A percentile compares a stretch with the other conserved stretches of the same genome.
phyloP scores from a whole-genome alignment of 2,888 invertebrate species.

The Allacma fusca region DNA sequence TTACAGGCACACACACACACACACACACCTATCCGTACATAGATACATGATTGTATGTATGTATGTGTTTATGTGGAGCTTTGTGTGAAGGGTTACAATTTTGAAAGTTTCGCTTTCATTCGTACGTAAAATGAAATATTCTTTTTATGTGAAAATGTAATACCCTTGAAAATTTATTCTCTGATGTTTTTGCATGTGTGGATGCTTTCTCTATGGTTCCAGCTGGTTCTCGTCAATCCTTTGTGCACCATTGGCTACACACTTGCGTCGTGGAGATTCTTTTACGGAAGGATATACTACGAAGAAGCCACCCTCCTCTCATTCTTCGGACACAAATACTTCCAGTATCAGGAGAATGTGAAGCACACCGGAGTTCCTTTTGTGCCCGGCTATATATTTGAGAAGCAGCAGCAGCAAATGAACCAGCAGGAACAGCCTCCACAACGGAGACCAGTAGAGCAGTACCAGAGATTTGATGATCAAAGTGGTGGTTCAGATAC shows the following conservation, averaged over 20 bases:
- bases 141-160: background rate
- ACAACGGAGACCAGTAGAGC: slow-evolving; percentile 2
- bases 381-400: slow-evolving; percentile 75
- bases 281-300: slow-evolving; percentile 81
- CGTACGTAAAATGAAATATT: background rate
- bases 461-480: background rate
- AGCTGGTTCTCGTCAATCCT: slow-evolving; percentile 89
- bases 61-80: too few species aligned
- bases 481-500: slow-evolving; percentile 7
- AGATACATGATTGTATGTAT: too few species aligned
- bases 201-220: slow-evolving; percentile 61
- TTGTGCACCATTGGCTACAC: slow-evolving; percentile 83
- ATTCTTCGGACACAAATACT: slow-evolving; percentile 91
- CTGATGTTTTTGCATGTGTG: background rate
- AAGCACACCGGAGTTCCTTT: slow-evolving; percentile 84
- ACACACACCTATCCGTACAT: too few species aligned
- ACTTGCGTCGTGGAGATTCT: slow-evolving; percentile 89
- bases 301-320: slow-evolving; percentile 89
- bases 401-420: slow-evolving; percentile 14
- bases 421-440: background rate
- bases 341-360: slow-evolving; percentile 83
- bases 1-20: too few species aligned
- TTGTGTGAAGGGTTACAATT: too few species aligned
- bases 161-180: slow-evolving; percentile 17
- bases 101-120: background rate